Base-by-base conservation (phyloP, 2,888 invertebrate species). In the Tiliacea aurago region DNA sequence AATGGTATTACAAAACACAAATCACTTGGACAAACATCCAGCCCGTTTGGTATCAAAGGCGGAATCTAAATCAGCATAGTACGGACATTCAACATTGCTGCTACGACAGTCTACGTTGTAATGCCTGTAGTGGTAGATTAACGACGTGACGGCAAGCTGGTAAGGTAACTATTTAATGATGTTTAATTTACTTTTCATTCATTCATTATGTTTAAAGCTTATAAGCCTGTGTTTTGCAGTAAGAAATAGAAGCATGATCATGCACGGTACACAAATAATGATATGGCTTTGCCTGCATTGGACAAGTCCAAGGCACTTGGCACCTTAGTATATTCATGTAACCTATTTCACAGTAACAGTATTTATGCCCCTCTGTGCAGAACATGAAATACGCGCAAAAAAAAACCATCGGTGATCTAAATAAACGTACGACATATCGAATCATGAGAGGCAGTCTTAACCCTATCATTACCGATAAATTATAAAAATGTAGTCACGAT, bases 401-500 rank as follows among this genome's bases (percentile, higher is more conserved):
- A 28, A 28, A 28, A 28, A 59, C 63, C 53, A 79, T 81, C 37
- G 68, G 56, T 70, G 79, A 63, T 74, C 73, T 28, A 71, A 70
- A 78, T 66, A 73, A 81, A 68, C 73, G 28, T 28, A 28, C 28
- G 73, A 77, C 61, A 73, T 59, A 72, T 73, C 70, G 70, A 76
- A 37, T 61, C 62, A 69, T 41, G 61, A 77, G 59, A 77, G 63
- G 69, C 43, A 75, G 69, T 56, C 64, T 59, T 2, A 72, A 83
- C 59, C 61, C 47, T 86, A 74, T 76, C 37, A 86, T 86, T 84
- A 85, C 78, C 62, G 72, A 74, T 72, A 82, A 71, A 80, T 81
- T 84, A 82, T 80, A 64, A 78, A 84, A 79, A 85, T 80, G 80
- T 78, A 85, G 81, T 84, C 86, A 84, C 87, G 86, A 87, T 81